Base-by-base conservation (phyloP, 2,888 invertebrate species). In the Sinopyrophorus schimmeli region DNA sequence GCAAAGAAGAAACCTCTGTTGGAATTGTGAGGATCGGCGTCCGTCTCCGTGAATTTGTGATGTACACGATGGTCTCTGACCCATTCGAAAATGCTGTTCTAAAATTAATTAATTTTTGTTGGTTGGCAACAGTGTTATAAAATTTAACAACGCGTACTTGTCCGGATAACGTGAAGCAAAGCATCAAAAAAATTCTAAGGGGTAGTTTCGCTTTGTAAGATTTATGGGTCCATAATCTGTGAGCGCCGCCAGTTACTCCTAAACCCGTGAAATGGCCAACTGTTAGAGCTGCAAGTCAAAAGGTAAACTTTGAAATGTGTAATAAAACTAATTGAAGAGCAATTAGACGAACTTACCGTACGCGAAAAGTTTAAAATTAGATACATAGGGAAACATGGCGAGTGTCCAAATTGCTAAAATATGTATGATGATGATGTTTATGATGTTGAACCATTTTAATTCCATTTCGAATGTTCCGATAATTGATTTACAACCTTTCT, bases 221-320 rank as follows among this genome's bases (percentile, higher is more conserved):
- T 61, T 86, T 80, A 73, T 97, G 97, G 0, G 93, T 85, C 93
- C 94, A 97, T 5, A 95, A 78, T 57, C 97, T 80, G 69, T 97
- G 97, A 0, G 92, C 92, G 3, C 96, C 96, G 0, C 89, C 95
- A 1, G 96, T 96, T 34, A 95, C 87, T 0, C 96, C 95, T n/a
- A n/a, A n/a, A n/a, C n/a, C n/a, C n/a, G n/a, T n/a, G n/a, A n/a
- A n/a, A n/a, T n/a, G n/a, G n/a, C n/a, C n/a, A n/a, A n/a, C n/a
- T n/a, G n/a, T n/a, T n/a, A n/a, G n/a, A n/a, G n/a, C n/a, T n/a
- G n/a, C n/a, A n/a, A n/a, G n/a, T n/a, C n/a, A n/a, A n/a, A n/a
- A n/a, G n/a, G n/a, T n/a, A n/a, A n/a, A n/a, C n/a, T n/a, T n/a
- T n/a, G n/a, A n/a, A n/a, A n/a, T n/a, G n/a, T n/a, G n/a, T n/a